phyloP scores from a whole-genome alignment of 2,888 invertebrate genomes.

The Adela reaumurella region DNA sequence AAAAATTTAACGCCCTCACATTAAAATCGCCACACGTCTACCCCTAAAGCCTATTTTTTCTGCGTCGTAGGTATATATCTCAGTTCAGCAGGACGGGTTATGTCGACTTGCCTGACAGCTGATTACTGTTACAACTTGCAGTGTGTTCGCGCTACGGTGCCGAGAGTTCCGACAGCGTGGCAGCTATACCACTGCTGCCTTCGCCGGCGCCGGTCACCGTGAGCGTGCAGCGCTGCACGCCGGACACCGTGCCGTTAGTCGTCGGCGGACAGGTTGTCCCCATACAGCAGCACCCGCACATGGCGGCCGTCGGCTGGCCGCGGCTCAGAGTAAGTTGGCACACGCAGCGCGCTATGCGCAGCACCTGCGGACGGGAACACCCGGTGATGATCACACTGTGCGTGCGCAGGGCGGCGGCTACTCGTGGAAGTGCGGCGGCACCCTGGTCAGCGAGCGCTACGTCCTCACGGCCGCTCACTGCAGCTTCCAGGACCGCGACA shows the following conservation, averaged over 20 bases:
- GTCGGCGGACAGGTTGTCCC: conserved; percentile 54
- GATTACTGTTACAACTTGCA: too few relatives aligned
- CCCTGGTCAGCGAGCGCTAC: conserved; percentile 31
- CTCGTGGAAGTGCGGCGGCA: conserved; percentile 43
- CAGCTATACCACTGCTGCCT: conserved; percentile 50
- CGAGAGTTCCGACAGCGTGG: conserved; percentile 37
- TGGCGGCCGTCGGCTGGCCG: conserved; percentile 47
- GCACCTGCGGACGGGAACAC: too few relatives aligned
- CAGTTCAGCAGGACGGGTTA: too few relatives aligned
- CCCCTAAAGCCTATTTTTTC: too few relatives aligned
- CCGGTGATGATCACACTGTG: too few relatives aligned
- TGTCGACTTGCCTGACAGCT: too few relatives aligned
- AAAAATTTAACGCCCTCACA: too few relatives aligned
- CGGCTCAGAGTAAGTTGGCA: conserved; percentile 22
- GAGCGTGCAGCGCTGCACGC: conserved; percentile 46
- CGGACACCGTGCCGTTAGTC: conserved; percentile 48
- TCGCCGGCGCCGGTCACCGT: conserved; percentile 36
- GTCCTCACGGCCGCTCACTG: conserved; percentile 41
- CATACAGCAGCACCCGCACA: conserved; percentile 60
- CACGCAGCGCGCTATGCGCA: too few relatives aligned
- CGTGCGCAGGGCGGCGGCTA: conserved; percentile 31
- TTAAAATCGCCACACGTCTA: too few relatives aligned
- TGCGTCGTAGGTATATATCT: too few relatives aligned
- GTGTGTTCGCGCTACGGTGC: conserved; percentile 58
- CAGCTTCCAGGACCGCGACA: conserved; percentile 36